Conservation (phyloP, 2,888 invertebrate genomes). For the Cinara cedri region DNA sequence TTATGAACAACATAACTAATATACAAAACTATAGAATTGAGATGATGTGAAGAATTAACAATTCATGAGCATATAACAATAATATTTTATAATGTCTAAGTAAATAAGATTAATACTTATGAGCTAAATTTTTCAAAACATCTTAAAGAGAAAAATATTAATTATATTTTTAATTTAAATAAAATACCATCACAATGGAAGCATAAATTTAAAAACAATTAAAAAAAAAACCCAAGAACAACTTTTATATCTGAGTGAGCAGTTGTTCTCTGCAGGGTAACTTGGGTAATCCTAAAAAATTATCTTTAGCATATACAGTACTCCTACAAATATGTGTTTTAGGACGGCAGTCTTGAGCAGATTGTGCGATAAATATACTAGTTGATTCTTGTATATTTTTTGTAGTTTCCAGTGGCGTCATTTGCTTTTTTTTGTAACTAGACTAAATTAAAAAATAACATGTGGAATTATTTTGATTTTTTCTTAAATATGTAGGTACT, state of each 20-base stretch:
- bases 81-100: too few species aligned
- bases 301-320: constrained; percentile 36
- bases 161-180: too few species aligned
- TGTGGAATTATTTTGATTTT: neutral
- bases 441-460: constrained; percentile 2
- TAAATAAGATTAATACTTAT: too few species aligned
- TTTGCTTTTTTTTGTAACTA: neutral
- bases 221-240: constrained; percentile 13
- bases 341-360: constrained; percentile 44
- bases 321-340: constrained; percentile 42
- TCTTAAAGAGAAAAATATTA: constrained; percentile 1
- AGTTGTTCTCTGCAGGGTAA: constrained; percentile 44
- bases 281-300: constrained; percentile 33
- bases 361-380: constrained; percentile 38
- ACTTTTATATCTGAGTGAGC: constrained; percentile 40
- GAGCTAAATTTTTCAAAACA: neutral
- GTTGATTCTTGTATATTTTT: constrained; percentile 27
- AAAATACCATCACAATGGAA: neutral
- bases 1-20: neutral
- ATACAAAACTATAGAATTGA: too few species aligned
- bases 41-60: too few species aligned
- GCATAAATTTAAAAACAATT: constrained; percentile 20
- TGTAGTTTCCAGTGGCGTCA: neutral
- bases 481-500: neutral
- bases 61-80: too few species aligned